Evolutionary conservation across 2,113 vertebrate species (phyloP), one percentile per base, ranked within the genome.

Genomic region (Ammodytes marinus): DNA sequence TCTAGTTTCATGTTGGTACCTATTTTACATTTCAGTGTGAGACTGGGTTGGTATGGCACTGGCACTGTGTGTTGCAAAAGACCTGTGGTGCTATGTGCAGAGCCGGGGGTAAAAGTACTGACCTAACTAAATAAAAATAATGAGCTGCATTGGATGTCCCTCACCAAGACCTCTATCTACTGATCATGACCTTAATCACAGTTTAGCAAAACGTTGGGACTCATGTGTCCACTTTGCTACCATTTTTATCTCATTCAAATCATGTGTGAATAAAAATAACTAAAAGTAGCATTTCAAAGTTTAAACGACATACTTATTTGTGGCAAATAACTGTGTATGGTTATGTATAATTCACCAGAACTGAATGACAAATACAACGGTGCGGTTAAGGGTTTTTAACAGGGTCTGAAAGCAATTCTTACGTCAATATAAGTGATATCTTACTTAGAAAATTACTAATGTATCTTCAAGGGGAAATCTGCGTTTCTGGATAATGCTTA

Each of bases 61-160:
- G 40, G 19, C 3, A 12, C 10, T 52, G 7, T 37, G 45, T 4
- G 14, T 7, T 42, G 46, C 15, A 35, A 37, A 74, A 52, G 12
- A 12, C 43, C 6, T 14, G 63, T 35, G 11, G 10, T 35, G 35
- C n/a, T 52, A 39, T 17, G 13, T 8, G 63, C 6, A 35, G 50
- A 59, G 4, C 8, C 11, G 50, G 35, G 1, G 6, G 61, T 2
- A 35, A 75, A 64, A 65, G 52, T 39, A 27, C 27, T 0, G 27
- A 9, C 35, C 3, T 6, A 27, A 27, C 27, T 27, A 27, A 27
- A 70, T 78, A 43, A 74, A 79, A 79, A 35, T 37, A 70, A 74
- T 66, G 43, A 67, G 49, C 40, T 43, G 11, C 7, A 0, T 47
- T 9, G 11, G 15, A n/a, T 49, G 27, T 14, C 5, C 19, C 14